Evolutionary conservation across 92 coral and sea anemone genomes (phyloP), one percentile per base, ranked within the genome.

Genomic region (Porites lobata): DNA sequence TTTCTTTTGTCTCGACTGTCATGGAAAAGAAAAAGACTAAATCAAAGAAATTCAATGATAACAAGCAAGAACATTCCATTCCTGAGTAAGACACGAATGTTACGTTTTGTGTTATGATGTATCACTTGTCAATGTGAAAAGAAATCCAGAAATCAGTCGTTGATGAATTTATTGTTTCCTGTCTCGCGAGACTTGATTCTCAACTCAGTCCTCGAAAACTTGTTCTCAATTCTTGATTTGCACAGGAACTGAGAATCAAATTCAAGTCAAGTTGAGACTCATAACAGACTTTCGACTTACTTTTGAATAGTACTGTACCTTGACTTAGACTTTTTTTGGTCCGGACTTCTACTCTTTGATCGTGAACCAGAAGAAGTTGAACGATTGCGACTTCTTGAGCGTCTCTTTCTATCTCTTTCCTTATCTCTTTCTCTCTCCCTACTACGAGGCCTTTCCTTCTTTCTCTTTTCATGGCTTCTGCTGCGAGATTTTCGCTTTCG

Each of bases 301-400:
- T 38, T 38, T 38, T 38, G 47, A 38, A 38, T 5, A 38, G 47
- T 38, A 38, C 47, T 73, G 19, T 2, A 94, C 99, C 99, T 96
- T 87, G 91, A 75, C 75, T 92, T 97, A 7, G 98, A 92, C 24
- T 92, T 92, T n/a, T 87, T 93, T 79, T 90, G 89, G 8, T 96
- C 98, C 29, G 90, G 82, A 61, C 95, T 92, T 79, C 91, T 87
- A 69, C 99, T 96, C 76, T 89, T 88, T 85, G 99, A 94, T 84
- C 90, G 86, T 85, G 98, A 93, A 26, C 89, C 83, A 65, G 98
- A 86, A 21, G 93, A 90, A 65, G 93, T 84, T 50, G 91, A 81
- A 13, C 69, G 72, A 38, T 91, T 85, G 72, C 91, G 92, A 78
- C 99, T 94, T 81, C 88, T 78, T 57, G 98, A 94, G 8, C 90